A percentile compares a stretch with the other conserved stretches of the same genome.
Conservation (phyloP, 1,140 invertebrate species). For the Lasioglossum albipes region DNA sequence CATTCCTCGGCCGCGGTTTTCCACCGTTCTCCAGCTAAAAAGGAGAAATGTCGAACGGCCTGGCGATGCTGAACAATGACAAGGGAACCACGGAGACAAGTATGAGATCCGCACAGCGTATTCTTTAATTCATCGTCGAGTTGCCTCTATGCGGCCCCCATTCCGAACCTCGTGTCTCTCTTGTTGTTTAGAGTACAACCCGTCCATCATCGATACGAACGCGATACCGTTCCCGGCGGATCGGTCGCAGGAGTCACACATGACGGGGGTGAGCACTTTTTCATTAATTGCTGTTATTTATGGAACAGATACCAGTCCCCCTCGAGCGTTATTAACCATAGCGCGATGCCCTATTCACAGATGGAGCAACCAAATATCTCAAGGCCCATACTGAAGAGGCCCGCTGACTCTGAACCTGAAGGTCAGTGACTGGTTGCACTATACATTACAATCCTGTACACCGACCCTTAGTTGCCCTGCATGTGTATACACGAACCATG, state of each 20-base stretch:
- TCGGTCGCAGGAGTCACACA: conserved; percentile 36
- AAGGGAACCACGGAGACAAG: conserved; percentile 47
- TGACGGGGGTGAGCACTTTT: conserved; percentile 51
- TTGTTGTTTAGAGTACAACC: conserved; percentile 32
- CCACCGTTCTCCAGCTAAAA: neutral
- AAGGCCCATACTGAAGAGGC: conserved; percentile 60
- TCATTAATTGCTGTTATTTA: conserved; percentile 38
- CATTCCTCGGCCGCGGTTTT: conserved; percentile 12
- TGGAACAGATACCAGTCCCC: neutral
- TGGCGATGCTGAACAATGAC: conserved; percentile 45
- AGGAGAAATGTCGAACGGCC: conserved; percentile 65
- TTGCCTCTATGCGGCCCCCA: neutral
- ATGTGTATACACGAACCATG: neutral
- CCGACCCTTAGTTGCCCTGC: neutral
- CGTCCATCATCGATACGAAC: conserved; percentile 29
- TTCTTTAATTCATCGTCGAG: conserved; percentile 14
- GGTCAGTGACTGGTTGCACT: conserved; percentile 51
- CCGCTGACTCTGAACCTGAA: conserved; percentile 63
- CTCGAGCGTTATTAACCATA: neutral
- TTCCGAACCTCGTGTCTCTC: neutral
- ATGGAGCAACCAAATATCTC: conserved; percentile 59
- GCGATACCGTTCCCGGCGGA: conserved; percentile 19
- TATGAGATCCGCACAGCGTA: conserved; percentile 38
- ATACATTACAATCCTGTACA: neutral
- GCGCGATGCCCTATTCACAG: conserved; percentile 35